Conservation (phyloP, 2,113 vertebrate genomes). For the Ifrita kowaldi region DNA sequence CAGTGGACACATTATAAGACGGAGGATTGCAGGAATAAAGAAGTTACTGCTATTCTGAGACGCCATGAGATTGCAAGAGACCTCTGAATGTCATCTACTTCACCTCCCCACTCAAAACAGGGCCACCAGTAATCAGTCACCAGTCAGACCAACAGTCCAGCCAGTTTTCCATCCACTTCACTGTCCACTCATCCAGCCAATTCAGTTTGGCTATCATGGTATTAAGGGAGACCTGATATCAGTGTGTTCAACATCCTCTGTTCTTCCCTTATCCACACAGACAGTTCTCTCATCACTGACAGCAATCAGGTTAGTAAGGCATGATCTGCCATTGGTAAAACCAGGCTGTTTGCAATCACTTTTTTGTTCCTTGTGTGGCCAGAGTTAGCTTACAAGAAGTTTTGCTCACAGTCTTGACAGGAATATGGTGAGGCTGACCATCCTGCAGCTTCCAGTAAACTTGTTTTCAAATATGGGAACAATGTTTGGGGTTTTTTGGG, state of each 20-base stretch:
- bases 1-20: neutral
- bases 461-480: neutral
- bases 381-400: neutral
- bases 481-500: rapidly evolving
- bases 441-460: neutral
- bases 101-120: neutral
- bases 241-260: neutral
- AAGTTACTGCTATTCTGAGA: neutral
- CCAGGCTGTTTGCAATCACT: neutral
- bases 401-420: neutral
- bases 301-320: neutral
- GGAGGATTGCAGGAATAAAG: neutral
- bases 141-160: neutral
- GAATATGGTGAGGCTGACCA: neutral
- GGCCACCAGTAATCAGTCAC: neutral
- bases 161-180: neutral
- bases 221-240: neutral
- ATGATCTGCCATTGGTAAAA: neutral
- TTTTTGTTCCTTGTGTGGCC: neutral
- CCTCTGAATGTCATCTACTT: neutral
- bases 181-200: neutral
- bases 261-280: neutral
- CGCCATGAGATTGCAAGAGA: neutral
- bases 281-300: neutral
- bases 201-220: neutral